Conservation (phyloP, 2,113 vertebrate genomes). For the Opisthocomus hoazin region DNA sequence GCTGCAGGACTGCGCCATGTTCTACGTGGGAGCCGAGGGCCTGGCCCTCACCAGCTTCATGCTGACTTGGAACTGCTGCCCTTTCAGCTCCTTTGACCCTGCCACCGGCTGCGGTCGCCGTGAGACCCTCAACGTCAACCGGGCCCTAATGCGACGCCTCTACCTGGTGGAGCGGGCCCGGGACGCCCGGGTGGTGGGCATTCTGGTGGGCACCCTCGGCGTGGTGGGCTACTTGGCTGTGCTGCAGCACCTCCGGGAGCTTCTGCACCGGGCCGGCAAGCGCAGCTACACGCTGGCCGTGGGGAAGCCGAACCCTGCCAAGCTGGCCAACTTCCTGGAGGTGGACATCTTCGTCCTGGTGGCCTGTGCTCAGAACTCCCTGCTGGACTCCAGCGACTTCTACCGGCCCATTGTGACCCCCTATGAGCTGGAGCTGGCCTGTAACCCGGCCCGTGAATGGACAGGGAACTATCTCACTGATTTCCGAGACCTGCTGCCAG, state of each 20-base stretch:
- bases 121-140: slow-evolving; percentile 77
- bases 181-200: slow-evolving; percentile 88
- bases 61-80: slow-evolving; percentile 86
- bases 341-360: slow-evolving; percentile 92
- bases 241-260: slow-evolving; percentile 82
- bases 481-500: slow-evolving; percentile 87
- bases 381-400: slow-evolving; percentile 84
- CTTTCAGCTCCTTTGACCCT: slow-evolving; percentile 87
- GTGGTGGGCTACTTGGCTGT: slow-evolving; percentile 79
- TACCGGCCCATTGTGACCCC: slow-evolving; percentile 88
- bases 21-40: slow-evolving; percentile 85
- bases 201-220: slow-evolving; percentile 88
- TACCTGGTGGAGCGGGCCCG: slow-evolving; percentile 90
- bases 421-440: slow-evolving; percentile 94
- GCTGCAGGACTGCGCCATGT: slow-evolving; percentile 80
- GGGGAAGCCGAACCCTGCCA: slow-evolving; percentile 89
- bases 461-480: slow-evolving; percentile 84
- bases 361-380: slow-evolving; percentile 88
- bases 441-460: slow-evolving; percentile 89
- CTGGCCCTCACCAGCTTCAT: slow-evolving; percentile 86
- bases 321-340: slow-evolving; percentile 93
- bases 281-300: slow-evolving; percentile 90
- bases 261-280: slow-evolving; percentile 81
- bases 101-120: slow-evolving; percentile 63
- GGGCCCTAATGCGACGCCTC: slow-evolving; percentile 84